Base-by-base conservation (phyloP, 2,888 invertebrate species). In the Macaria liturata region DNA sequence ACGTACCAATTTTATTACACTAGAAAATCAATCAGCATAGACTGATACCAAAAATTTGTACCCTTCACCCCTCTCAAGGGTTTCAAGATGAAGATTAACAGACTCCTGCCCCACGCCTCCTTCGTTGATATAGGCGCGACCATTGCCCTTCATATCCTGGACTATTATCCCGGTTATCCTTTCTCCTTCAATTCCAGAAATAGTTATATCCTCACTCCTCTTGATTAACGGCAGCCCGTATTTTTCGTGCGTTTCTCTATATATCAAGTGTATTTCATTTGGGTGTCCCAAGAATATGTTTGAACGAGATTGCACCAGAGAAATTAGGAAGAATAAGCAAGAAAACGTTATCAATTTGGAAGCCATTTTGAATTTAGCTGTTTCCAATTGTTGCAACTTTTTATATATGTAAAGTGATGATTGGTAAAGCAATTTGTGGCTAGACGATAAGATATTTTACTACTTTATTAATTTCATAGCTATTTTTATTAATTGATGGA, bases 31-130 rank as follows among this genome's bases (percentile, higher is more conserved):
- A 42, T 32, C 32, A 40, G 51, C 51, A 20, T 30, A 51, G 2
- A 51, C 51, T 0, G 51, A 51, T 5, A 51, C 44, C 34, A 51
- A 51, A 4, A 51, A 51, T 32, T 59, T 57, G 54, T 47, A 65
- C 8, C 51, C 51, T n/a, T 51, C 44, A 1, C 51, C 51, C 37
- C 37, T 60, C 20, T 37, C 52, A 9, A 20, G 8, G 30, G 9
- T 8, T 39, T 51, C 32, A 0, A 51, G 30, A 34, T 51, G 51
- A 6, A 51, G 32, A 4, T 1, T 45, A 9, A 51, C 51, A 30
- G 51, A 51, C 4, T 20, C 4, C 30, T 37, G 7, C 5, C 51
- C 51, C 3, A 51, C 37, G 6, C 51, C 51, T 6, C 51, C 51
- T 9, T 51, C 45, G 4, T 20, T 32, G 20, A 51, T 45, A n/a